Conservation (phyloP, 2,113 vertebrate genomes). For the Bostrychus sinensis region DNA sequence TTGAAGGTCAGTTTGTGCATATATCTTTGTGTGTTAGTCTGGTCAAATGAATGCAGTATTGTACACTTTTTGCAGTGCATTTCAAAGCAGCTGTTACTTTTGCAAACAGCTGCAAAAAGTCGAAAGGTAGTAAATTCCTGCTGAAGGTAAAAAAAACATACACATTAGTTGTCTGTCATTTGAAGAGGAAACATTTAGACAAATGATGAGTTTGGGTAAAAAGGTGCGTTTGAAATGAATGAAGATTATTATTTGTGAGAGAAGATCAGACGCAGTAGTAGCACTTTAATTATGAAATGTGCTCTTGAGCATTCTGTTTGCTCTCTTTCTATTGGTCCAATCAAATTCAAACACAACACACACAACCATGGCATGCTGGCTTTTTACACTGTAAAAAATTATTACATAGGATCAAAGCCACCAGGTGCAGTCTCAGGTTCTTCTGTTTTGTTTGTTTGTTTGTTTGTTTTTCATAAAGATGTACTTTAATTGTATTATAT, state of each 20-base stretch:
- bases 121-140: neutral
- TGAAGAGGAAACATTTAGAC: neutral
- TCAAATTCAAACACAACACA: constrained; percentile 14
- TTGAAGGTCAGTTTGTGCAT: neutral
- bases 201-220: neutral
- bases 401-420: neutral
- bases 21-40: no score
- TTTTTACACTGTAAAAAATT: neutral
- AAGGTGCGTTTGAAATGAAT: neutral
- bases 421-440: neutral
- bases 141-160: neutral
- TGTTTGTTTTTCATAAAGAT: no score
- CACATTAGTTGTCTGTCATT: neutral
- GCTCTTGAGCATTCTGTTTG: neutral
- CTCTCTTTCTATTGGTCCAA: neutral
- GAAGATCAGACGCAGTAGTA: neutral
- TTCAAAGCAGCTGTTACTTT: neutral
- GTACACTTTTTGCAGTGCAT: neutral
- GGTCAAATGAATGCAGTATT: no score
- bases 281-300: neutral
- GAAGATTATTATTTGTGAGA: neutral
- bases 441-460: no score
- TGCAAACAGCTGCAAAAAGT: constrained; percentile 10
- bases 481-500: no score
- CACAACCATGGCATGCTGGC: neutral